Base-by-base conservation (phyloP, 2,113 vertebrate species). In the Elaphurus davidianus region DNA sequence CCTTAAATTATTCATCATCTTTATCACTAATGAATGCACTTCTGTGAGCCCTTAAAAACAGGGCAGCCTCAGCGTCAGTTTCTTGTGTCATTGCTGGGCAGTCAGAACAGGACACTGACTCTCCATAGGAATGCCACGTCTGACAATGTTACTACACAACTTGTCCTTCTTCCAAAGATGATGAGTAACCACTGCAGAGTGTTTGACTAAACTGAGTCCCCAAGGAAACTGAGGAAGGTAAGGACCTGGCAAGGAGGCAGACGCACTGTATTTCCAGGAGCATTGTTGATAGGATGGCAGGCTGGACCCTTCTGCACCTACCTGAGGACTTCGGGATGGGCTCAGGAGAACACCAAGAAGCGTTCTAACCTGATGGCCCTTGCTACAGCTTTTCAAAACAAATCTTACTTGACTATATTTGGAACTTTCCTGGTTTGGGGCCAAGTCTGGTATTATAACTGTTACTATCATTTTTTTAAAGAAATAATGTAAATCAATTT, bases 1-100 rank as follows among this genome's bases (percentile, higher is more conserved):
- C 89, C 87, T 98, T 99, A 96, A 99, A 99, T 99, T 98, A 99
- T 99, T 99, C 91, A 99, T 74, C 76, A 81, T 97, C 88, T 93
- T 97, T 96, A 99, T 99, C 98, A 99, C 94, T 99, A 99, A 99
- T 99, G 98, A 98, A 99, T 98, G 98, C 52, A 6, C 81, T 97
- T 97, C 95, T 96, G 64, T 45, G 95, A 93, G 95, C 97, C 93
- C 94, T 98, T 91, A 95, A 97, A 91, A 81, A 95, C 43, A 43
- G 94, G 86, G 86, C 86, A 60, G 36, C 3, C 95, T 96, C 98
- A 47, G 79, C 47, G 67, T 50, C 67, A 91, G 95, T 91, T 90
- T 91, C 79, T 74, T 82, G 85, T 60, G 52, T 64, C 79, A 6
- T 91, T 95, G 67, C 95, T 97, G 59, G 55, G 55, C 97, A 82